Evolutionary conservation across 2,113 vertebrate species (phyloP).

Genomic region (Chaenocephalus aceratus): DNA sequence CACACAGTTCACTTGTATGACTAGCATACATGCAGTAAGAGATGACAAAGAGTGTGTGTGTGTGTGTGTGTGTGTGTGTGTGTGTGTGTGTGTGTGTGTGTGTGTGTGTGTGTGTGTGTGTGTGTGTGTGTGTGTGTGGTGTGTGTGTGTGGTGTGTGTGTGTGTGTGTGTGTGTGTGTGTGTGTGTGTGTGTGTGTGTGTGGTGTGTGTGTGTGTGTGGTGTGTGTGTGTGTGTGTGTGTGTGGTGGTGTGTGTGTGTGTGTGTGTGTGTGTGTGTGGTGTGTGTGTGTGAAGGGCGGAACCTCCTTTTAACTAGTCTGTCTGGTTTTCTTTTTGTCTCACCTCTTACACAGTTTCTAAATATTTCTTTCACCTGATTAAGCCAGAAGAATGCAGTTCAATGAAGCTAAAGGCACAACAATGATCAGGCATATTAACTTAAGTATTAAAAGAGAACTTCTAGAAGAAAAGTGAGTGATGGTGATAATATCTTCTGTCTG

Average conservation of each 20-base stretch:
- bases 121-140: too few relatives aligned
- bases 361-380: neutral
- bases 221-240: too few relatives aligned
- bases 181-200: too few relatives aligned
- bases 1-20: neutral
- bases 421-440: neutral
- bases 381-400: neutral
- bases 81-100: conserved; percentile 2
- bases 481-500: neutral
- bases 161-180: too few relatives aligned
- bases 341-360: too few relatives aligned
- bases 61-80: conserved; percentile 12
- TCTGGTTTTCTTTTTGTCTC: conserved; percentile 62
- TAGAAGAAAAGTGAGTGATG: neutral
- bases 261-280: too few relatives aligned
- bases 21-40: neutral
- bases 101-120: conserved; percentile 3
- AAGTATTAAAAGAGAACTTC: neutral
- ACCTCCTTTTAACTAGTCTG: conserved; percentile 61
- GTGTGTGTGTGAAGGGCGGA: conserved; percentile 44
- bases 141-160: too few relatives aligned
- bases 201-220: too few relatives aligned
- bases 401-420: conserved; percentile 32
- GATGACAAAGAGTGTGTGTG: neutral
- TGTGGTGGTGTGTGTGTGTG: too few relatives aligned